phyloP scores from a whole-genome alignment of 2,113 vertebrate species.

The Candoia aspera region DNA sequence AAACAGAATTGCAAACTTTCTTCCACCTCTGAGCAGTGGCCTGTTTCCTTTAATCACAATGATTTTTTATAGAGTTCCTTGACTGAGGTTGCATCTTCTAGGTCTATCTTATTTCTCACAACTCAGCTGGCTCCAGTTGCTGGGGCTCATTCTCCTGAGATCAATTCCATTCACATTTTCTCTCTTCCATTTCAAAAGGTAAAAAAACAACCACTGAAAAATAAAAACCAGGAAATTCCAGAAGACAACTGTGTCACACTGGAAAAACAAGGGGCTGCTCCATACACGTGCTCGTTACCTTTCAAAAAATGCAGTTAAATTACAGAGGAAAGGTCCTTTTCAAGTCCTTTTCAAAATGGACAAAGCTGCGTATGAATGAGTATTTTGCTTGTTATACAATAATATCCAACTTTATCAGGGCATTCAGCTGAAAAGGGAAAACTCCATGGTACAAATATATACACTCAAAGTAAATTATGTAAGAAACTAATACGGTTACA shows the following conservation, averaged over 20 bases:
- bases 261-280: not conserved
- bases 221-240: not conserved
- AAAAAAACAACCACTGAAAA: not conserved
- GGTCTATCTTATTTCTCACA: not conserved
- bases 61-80: not conserved
- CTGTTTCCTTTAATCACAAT: not conserved
- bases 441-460: constrained; percentile 42
- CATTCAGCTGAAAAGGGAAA: constrained; percentile 41
- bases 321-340: not conserved
- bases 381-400: constrained; percentile 24
- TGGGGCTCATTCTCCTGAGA: not conserved
- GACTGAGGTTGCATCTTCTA: not conserved
- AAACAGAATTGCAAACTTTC: not conserved
- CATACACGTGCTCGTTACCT: not conserved
- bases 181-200: not conserved
- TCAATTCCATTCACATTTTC: not conserved
- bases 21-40: constrained; percentile 18
- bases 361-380: not conserved
- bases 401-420: constrained; percentile 41
- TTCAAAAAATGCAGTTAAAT: constrained; percentile 8
- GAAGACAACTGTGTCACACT: not conserved
- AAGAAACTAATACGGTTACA: constrained; percentile 42
- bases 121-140: not conserved
- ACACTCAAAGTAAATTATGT: constrained; percentile 46
- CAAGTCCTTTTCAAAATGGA: not conserved